These are phyloP conservation scores for Trachymyrmex septentrionalis DNA, from an alignment of 1,140 invertebrate genomes.

Conservation along the genomic window DNA sequence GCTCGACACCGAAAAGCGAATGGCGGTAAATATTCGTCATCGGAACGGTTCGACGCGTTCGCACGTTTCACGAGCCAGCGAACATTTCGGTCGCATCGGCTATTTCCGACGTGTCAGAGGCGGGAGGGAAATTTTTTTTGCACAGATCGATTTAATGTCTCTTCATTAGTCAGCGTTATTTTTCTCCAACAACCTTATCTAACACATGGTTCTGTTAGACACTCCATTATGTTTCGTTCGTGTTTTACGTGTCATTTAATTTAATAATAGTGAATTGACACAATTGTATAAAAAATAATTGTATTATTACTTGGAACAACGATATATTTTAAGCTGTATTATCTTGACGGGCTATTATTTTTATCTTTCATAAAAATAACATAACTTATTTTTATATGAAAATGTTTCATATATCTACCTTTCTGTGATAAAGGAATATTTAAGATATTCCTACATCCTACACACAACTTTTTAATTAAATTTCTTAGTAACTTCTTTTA, in stretches of 20 bases:
- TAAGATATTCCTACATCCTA: neutral
- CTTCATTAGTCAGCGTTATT: constrained; percentile 64
- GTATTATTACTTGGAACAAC: neutral
- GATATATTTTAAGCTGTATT: neutral
- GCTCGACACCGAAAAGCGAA: constrained; percentile 66
- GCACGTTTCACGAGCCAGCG: constrained; percentile 76
- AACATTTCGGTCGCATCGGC: constrained; percentile 70
- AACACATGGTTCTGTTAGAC: constrained; percentile 30
- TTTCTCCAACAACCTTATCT: constrained; percentile 35
- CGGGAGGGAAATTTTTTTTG: constrained; percentile 40
- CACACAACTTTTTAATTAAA: constrained; percentile 9
- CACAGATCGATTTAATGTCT: constrained; percentile 60
- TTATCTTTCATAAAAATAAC: neutral
- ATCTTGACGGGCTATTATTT: constrained; percentile 5
- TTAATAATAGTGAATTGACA: neutral
- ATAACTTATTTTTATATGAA: neutral
- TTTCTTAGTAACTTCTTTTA: neutral
- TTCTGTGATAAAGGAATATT: neutral
- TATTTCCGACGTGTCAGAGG: constrained; percentile 42
- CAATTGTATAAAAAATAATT: neutral
- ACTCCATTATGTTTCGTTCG: neutral
- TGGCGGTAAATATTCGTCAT: constrained; percentile 77
- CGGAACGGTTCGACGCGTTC: constrained; percentile 71
- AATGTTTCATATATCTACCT: neutral
- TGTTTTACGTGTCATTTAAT: neutral